Conservation (phyloP, 1,140 invertebrate genomes). For the Matsumurasca onukii region DNA sequence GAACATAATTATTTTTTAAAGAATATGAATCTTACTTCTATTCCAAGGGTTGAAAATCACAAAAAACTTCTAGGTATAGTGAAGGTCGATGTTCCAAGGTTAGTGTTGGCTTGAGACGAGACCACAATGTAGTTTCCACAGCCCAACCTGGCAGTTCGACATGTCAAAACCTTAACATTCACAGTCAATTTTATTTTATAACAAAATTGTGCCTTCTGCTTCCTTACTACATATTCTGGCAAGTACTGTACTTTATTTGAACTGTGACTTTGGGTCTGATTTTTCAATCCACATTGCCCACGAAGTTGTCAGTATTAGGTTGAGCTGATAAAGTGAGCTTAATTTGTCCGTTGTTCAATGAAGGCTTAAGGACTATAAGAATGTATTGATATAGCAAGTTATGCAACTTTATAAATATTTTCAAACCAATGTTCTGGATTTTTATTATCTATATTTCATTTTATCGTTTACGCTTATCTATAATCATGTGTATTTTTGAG, state of each 20-base stretch:
- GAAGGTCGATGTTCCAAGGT: not conserved
- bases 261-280: not conserved
- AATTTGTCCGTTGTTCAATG: not conserved
- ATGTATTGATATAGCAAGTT: not conserved
- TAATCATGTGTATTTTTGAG: not conserved
- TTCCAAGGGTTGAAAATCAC: not conserved
- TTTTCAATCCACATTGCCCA: not conserved
- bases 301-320: not conserved
- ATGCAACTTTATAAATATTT: not conserved
- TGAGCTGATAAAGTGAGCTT: not conserved
- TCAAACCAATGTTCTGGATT: not conserved
- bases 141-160: not conserved
- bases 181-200: not conserved
- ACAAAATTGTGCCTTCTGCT: not conserved
- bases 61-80: not conserved
- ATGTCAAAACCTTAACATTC: not conserved
- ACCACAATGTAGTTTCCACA: not conserved
- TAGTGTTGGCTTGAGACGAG: not conserved
- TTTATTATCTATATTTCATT: too few species aligned
- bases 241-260: not conserved
- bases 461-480: not conserved
- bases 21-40: not conserved
- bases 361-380: not conserved
- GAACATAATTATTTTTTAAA: too few species aligned
- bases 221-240: not conserved